A percentile compares a stretch with the other conserved stretches of the same genome.
These are phyloP conservation scores for Macropis europaea DNA, from an alignment of 2,888 invertebrate species.

Conservation along the genomic window DNA sequence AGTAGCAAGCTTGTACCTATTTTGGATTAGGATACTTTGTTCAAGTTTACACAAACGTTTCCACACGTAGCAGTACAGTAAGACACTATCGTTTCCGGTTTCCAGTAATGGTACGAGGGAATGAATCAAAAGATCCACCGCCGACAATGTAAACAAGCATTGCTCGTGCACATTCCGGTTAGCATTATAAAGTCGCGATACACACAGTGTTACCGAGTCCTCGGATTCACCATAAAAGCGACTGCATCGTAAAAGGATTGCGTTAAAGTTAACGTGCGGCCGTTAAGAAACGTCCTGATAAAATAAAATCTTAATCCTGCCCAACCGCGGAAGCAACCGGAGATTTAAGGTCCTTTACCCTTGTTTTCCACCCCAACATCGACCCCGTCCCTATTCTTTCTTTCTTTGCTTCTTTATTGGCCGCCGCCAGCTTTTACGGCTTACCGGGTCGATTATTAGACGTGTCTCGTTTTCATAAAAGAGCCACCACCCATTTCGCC, in stretches of 20 bases:
- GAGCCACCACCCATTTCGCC: neutral
- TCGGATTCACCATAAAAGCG: constrained; percentile 64
- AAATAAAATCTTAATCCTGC: constrained; percentile 73
- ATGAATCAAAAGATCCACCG: neutral
- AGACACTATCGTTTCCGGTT: neutral
- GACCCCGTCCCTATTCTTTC: neutral
- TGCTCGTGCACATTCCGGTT: neutral
- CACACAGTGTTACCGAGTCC: constrained; percentile 42
- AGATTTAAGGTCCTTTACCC: constrained; percentile 65
- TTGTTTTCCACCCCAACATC: constrained; percentile 40
- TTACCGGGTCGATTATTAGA: constrained; percentile 52
- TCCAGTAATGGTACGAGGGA: neutral
- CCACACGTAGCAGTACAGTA: no score
- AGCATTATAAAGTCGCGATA: constrained; percentile 25
- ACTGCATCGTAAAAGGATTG: constrained; percentile 68
- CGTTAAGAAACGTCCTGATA: constrained; percentile 69
- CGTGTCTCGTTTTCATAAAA: constrained; percentile 51
- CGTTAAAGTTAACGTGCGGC: constrained; percentile 68
- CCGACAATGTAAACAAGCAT: neutral
- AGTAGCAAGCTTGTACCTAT: no score
- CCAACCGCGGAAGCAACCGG: constrained; percentile 52
- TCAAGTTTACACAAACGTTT: no score
- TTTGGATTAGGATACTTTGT: no score
- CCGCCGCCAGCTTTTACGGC: constrained; percentile 43
- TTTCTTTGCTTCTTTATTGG: constrained; percentile 11